A percentile compares a stretch with the other conserved stretches of the same genome.
phyloP scores from a whole-genome alignment of 2,888 invertebrate genomes.

The Melinaea marsaeus region DNA sequence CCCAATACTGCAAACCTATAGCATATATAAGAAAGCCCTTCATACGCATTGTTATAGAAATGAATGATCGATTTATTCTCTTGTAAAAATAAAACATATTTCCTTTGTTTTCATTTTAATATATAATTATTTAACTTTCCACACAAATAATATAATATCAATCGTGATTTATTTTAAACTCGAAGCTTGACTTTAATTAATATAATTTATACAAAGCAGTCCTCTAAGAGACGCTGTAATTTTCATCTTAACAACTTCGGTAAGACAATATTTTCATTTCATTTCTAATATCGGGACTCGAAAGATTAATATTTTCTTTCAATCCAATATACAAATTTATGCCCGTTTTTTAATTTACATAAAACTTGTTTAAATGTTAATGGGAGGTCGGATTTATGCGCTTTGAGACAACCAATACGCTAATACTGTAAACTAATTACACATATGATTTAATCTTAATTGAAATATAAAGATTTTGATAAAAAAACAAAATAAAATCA shows the following conservation, averaged over 20 bases:
- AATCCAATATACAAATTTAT: constrained; percentile 24
- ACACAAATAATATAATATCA: too few relatives aligned
- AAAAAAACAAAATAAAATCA: too few relatives aligned
- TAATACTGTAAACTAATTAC: constrained; percentile 20
- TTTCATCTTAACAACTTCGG: constrained; percentile 4
- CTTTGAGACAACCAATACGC: constrained; percentile 46
- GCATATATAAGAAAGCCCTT: constrained; percentile 6
- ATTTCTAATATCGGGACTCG: constrained; percentile 10
- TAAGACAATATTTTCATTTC: constrained; percentile 17
- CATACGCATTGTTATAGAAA: constrained; percentile 1
- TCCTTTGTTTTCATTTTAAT: too few relatives aligned
- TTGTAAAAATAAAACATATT: too few relatives aligned
- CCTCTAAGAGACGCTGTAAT: not conserved
- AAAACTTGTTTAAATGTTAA: constrained; percentile 77
- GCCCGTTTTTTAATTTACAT: constrained; percentile 58
- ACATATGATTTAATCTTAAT: too few relatives aligned
- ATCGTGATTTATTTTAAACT: too few relatives aligned
- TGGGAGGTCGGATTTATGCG: constrained; percentile 60
- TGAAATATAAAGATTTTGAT: too few relatives aligned
- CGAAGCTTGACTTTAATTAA: too few relatives aligned
- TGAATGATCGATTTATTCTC: not conserved
- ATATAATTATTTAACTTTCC: too few relatives aligned
- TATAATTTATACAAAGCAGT: constrained; percentile 1
- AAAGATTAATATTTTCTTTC: constrained; percentile 20
- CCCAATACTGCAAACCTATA: constrained; percentile 8